A percentile compares a stretch with the other conserved stretches of the same genome.
Evolutionary conservation across 2,797 vertebrate genomes (phyloP).

Genomic region (Prionace glauca): DNA sequence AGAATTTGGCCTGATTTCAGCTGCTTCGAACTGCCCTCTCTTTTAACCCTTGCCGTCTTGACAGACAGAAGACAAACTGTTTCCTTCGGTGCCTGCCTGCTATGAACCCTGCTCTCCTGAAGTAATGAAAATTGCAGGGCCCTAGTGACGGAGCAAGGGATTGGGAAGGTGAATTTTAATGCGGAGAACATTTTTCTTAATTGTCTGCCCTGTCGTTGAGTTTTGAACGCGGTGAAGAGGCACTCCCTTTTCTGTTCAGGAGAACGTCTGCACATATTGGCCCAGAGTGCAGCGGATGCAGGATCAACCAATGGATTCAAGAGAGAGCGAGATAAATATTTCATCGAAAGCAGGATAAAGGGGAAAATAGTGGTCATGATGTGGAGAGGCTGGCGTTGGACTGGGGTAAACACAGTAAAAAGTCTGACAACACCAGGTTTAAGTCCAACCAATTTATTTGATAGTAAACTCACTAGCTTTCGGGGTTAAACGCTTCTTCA

Average conservation of each 20-base stretch:
- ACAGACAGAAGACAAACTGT: conserved; percentile 56
- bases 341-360: no score
- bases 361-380: no score
- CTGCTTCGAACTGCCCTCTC: conserved; percentile 47
- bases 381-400: no score
- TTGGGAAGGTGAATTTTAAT: background rate
- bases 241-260: background rate
- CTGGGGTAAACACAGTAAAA: no score
- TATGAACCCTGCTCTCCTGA: conserved; percentile 53
- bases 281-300: no score
- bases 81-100: conserved; percentile 55
- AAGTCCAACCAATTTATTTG: no score
- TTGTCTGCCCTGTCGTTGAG: background rate
- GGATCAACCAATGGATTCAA: no score
- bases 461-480: no score
- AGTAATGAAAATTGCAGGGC: conserved; percentile 49
- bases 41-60: conserved; percentile 55
- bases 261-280: background rate
- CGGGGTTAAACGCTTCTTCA: no score
- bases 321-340: no score
- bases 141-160: background rate
- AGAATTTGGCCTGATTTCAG: conserved; percentile 49
- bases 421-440: no score
- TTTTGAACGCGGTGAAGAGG: background rate
- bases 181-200: background rate